Base-by-base conservation (phyloP, 2,888 invertebrate genomes). In the Eucera pruinosa region DNA sequence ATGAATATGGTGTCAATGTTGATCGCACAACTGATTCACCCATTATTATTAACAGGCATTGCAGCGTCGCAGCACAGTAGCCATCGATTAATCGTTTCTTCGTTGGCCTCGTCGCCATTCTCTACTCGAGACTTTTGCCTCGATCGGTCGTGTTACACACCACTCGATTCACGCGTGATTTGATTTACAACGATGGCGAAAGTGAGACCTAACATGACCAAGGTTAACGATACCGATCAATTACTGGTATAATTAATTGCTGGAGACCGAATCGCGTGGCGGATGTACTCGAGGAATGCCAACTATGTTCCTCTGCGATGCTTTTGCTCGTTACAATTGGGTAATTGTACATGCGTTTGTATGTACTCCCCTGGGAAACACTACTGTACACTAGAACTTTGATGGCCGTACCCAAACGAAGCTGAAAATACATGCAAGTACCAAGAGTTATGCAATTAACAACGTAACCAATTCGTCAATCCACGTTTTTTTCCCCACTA, bases 151-250 rank as follows among this genome's bases (percentile, higher is more conserved):
- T 54, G 55, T 70, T 73, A 65, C 64, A 30, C 60, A 68, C 43
- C 68, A 25, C 30, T 50, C 67, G 50, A 74, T 72, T 65, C 75
- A 52, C 58, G 68, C 81, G 70, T 83, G 81, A 83, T 78, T 78
- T 45, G 83, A 75, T 73, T 83, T 43, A 47, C 84, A 62, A 73
- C 72, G 20, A 25, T 20, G 30, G 62, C 73, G 71, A 83, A 83
- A 83, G 76, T 74, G 76, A 83, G 62, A 75, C 39, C 6, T 23
- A 25, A 67, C 55, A 43, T 50, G 78, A 73, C 67, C 80, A 65
- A 66, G 74, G 61, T 77, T 75, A 70, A 74, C 70, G 69, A 75
- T 61, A 67, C 60, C 25, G 69, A 55, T 75, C 71, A 67, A 80
- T 76, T 66, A 77, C 65, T 20, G 54, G 50, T 52, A 77, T 60